Base-by-base conservation (phyloP, 2,888 invertebrate species). In the Crossocerus cetratus region DNA sequence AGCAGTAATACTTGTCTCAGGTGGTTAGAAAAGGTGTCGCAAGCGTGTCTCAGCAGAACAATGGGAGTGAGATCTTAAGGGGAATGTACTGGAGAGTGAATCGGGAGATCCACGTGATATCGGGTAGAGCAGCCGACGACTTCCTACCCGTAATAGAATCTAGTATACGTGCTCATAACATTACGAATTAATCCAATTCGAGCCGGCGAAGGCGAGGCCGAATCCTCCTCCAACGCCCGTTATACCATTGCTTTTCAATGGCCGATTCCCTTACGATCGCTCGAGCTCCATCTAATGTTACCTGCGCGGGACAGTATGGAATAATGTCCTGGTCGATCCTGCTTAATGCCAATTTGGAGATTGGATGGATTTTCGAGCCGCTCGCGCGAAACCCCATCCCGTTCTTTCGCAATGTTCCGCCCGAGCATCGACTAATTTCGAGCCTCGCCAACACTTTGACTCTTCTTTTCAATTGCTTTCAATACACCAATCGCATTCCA, bases 121-220 rank as follows among this genome's bases (percentile, higher is more conserved):
- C 22, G n/a, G 55, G 32, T 4, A 66, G 57, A 63, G 54, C 16
- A n/a, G 21, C 45, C 57, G 32, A 22, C 22, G 45, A 42, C 49
- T 44, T 42, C 3, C n/a, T 22, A 14, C 18, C 22, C 18, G 43
- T 69, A 76, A 76, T 78, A 72, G 66, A 69, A 78, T 75, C 49
- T 43, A 32, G 44, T 56, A 54, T 32, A 32, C 45, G 57, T 20
- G 69, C 18, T 49, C 18, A 5, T 68, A 54, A 76, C 58, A 55
- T 62, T 71, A 55, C 21, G 55, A 64, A 78, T 77, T 78, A 80
- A 77, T 66, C 68, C 68, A 56, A 62, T 72, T 69, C 32, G 32
- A 32, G 11, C 32, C 11, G 11, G 32, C 5, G 11, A 32, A 32
- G 32, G 32, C 11, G 32, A 32, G 32, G 5, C 32, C 11, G 32